Base-by-base conservation (phyloP, 2,797 vertebrate species). In the Syndactyla subalaris region DNA sequence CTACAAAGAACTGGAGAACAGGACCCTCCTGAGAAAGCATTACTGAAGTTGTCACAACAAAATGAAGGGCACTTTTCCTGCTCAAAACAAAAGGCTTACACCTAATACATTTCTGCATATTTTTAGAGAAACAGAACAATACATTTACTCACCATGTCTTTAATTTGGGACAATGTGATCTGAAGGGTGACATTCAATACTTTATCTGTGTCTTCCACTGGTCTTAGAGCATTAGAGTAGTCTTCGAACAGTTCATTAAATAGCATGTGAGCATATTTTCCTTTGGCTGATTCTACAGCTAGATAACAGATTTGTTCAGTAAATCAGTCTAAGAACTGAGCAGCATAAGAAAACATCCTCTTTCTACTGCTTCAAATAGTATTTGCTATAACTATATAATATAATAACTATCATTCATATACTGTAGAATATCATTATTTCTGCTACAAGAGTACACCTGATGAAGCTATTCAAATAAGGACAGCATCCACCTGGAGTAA, bases 161-260 rank as follows among this genome's bases (percentile, higher is more conserved):
- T 99, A 96, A 99, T 99, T 97, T 99, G 99, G 39, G 99, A 99
- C 66, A 99, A 98, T 1, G 99, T 99, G 95, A 99, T 98, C 97
- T 99, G 99, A 93, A 99, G 98, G 3, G 99, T 99, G 88, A 99
- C 99, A 43, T 99, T 99, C 79, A 99, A 96, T 34, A 99, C 98
- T 90, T 98, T 97, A 94, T 99, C 99, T 45, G 99, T 99, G 95
- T 99, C 99, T 88, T 99, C 99, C 41, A 99, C 99, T 3, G 99
- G 99, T 91, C 98, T 98, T 77, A 99, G 97, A 73, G 99, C 99
- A 32, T 98, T 99, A 57, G 98, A 99, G 94, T 99, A 99, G 95
- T 98, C 97, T 97, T 99, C 98, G 98, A 99, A 99, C 91, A 99
- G 97, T 78, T 99, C 98, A 13, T 96, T 98, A 84, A 99, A 98